A percentile compares a stretch with the other conserved stretches of the same genome.
phyloP scores from a whole-genome alignment of 2,888 invertebrate genomes.

The Arenicola marina region DNA sequence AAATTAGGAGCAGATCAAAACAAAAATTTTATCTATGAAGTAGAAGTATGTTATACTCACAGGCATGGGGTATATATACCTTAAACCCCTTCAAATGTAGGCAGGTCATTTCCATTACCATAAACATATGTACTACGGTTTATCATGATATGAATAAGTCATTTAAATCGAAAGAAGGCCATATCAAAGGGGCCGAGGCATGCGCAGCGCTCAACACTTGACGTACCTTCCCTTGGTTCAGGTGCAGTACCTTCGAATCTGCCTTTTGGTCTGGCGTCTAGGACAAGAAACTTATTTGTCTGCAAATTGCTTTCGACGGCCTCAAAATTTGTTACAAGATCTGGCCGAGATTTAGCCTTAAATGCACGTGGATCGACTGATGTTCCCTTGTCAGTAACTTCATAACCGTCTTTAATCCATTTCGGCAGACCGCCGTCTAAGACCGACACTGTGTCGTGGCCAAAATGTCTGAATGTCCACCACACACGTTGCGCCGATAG shows the following conservation, averaged over 20 bases:
- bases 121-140: no score
- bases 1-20: no score
- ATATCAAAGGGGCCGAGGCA: no score
- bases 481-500: slow-evolving; percentile 52
- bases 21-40: no score
- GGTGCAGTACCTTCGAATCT: slow-evolving; percentile 55
- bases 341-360: slow-evolving; percentile 35
- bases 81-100: no score
- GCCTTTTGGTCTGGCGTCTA: slow-evolving; percentile 50
- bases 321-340: slow-evolving; percentile 43
- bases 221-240: no score
- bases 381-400: slow-evolving; percentile 25
- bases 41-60: no score
- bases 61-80: no score
- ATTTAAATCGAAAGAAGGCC: no score
- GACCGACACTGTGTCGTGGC: slow-evolving; percentile 47
- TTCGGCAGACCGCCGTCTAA: slow-evolving; percentile 50
- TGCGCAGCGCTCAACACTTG: no score
- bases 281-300: slow-evolving; percentile 37
- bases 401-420: slow-evolving; percentile 41
- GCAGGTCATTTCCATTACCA: no score
- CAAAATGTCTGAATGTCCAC: slow-evolving; percentile 54
- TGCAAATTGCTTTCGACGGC: slow-evolving; percentile 45
- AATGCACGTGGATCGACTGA: slow-evolving; percentile 30
- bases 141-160: no score